phyloP scores from a whole-genome alignment of 92 coral and sea anemone species.

The Heteractis magnifica region DNA sequence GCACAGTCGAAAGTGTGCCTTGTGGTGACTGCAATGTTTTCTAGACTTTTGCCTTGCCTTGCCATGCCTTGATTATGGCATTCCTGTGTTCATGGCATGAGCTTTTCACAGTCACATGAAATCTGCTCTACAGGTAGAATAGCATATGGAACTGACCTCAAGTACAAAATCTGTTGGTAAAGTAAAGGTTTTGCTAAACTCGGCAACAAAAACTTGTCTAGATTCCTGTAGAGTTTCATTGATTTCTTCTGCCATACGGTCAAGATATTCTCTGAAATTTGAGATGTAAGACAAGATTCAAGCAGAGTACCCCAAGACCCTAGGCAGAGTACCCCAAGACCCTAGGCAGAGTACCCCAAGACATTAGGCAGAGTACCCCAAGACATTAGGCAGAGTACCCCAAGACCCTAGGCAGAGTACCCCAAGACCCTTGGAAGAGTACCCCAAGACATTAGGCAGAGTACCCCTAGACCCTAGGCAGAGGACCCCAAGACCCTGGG shows the following conservation, averaged over 20 bases:
- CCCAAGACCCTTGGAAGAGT: no score
- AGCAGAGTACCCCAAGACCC: not conserved
- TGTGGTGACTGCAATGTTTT: no score
- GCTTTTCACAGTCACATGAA: no score
- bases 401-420: not conserved
- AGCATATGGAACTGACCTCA: slow-evolving; percentile 49
- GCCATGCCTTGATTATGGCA: no score
- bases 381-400: not conserved
- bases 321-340: not conserved
- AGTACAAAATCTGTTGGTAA: slow-evolving; percentile 83
- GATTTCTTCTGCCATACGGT: slow-evolving; percentile 90
- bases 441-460: no score
- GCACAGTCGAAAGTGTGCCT: no score
- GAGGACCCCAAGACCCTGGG: not conserved
- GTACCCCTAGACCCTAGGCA: not conserved
- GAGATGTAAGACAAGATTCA: not conserved
- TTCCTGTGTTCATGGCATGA: no score
- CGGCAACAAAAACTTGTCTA: slow-evolving; percentile 83
- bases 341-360: no score
- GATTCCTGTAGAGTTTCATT: slow-evolving; percentile 97
- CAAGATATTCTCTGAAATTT: slow-evolving; percentile 73
- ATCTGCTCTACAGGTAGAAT: not conserved
- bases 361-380: no score
- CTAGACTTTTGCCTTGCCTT: no score
- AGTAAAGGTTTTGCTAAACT: slow-evolving; percentile 86